Evolutionary conservation across 2,797 vertebrate species (phyloP).

Genomic region (Sebastes variabilis): DNA sequence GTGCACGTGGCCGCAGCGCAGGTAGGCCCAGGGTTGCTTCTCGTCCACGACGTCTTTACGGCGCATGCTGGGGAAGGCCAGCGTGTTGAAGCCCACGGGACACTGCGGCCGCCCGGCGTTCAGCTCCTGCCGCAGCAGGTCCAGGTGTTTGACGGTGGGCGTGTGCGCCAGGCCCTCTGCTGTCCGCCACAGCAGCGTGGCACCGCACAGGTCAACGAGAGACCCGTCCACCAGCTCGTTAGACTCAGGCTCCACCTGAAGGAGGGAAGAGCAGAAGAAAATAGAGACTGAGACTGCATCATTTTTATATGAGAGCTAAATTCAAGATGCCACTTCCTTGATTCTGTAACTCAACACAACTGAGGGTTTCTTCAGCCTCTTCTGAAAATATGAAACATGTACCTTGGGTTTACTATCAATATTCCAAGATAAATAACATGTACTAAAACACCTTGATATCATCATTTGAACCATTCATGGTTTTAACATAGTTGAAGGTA

Average conservation of each 20-base stretch:
- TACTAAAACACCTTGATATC: not conserved
- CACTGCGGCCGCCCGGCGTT: slow-evolving; percentile 94
- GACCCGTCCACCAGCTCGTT: slow-evolving; percentile 94
- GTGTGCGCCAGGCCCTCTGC: slow-evolving; percentile 89
- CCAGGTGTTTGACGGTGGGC: slow-evolving; percentile 91
- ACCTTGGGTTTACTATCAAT: not conserved
- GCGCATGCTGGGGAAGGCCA: slow-evolving; percentile 93
- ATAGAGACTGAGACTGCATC: not conserved
- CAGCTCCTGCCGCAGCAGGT: slow-evolving; percentile 91
- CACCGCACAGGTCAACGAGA: slow-evolving; percentile 93
- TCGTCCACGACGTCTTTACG: slow-evolving; percentile 89
- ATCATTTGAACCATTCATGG: not conserved
- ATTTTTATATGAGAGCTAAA: not conserved
- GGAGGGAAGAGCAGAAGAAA: not conserved
- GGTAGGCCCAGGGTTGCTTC: slow-evolving; percentile 94
- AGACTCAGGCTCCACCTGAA: slow-evolving; percentile 89
- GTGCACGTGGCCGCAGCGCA: slow-evolving; percentile 94
- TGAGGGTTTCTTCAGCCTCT: not conserved
- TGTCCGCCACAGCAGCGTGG: slow-evolving; percentile 94
- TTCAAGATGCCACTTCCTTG: not conserved
- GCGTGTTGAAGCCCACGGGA: slow-evolving; percentile 93
- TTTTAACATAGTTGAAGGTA: not conserved
- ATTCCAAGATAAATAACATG: not conserved
- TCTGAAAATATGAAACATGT: not conserved
- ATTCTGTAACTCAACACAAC: not conserved